Conservation (phyloP, 2,797 vertebrate species). For the Bovichtus diacanthus region DNA sequence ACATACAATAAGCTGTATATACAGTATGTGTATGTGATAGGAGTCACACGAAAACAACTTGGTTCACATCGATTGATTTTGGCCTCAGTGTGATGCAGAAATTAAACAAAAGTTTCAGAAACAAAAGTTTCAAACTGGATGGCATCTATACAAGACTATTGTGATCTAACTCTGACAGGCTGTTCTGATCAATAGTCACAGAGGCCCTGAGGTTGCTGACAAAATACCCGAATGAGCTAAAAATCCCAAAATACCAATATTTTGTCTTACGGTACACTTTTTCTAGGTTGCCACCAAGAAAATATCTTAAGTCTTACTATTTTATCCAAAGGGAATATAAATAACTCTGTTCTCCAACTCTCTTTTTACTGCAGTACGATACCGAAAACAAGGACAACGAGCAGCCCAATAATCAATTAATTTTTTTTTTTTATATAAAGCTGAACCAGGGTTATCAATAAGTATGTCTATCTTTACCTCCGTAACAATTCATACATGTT, state of each 20-base stretch:
- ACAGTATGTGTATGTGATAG: not conserved
- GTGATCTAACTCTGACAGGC: constrained; percentile 11
- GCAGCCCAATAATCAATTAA: not conserved
- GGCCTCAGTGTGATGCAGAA: not conserved
- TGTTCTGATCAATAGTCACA: constrained; percentile 5
- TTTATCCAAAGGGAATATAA: not conserved
- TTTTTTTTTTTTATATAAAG: not conserved
- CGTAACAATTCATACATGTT: not conserved
- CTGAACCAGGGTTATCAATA: not conserved
- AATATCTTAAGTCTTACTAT: not conserved
- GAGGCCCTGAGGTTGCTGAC: not conserved
- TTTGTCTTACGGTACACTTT: not conserved
- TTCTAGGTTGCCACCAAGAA: constrained; percentile 7
- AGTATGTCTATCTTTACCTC: not conserved
- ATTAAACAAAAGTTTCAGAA: no score
- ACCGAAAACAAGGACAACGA: not conserved
- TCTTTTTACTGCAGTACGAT: not conserved
- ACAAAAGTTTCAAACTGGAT: not conserved
- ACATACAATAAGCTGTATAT: not conserved
- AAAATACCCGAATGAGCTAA: constrained; percentile 9
- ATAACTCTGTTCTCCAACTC: not conserved
- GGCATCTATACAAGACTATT: not conserved
- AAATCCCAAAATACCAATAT: not conserved
- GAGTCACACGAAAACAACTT: not conserved
- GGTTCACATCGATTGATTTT: not conserved